Percentiles rank a stretch among this genome's conserved stretches.
phyloP scores from a whole-genome alignment of 1,140 invertebrate genomes.

The Metopolophium dirhodum region DNA sequence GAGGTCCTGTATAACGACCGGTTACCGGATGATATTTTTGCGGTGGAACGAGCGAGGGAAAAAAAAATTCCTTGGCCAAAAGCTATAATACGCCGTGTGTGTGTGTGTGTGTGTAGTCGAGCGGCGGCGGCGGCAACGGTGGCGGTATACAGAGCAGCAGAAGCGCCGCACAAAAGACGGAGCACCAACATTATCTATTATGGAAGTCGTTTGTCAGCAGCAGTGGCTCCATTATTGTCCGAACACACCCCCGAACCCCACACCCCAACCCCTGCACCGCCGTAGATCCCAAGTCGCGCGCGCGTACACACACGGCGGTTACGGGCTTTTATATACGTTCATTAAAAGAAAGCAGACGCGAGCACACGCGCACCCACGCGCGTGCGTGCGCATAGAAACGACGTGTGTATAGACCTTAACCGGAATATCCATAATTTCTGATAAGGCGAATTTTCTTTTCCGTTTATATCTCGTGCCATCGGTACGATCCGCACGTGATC shows the following conservation, averaged over 20 bases:
- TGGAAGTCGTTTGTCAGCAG: constrained; percentile 50
- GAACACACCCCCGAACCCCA: background rate
- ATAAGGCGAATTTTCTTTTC: constrained; percentile 30
- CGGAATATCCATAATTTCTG: constrained; percentile 51
- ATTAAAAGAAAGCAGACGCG: constrained; percentile 4
- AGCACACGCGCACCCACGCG: background rate
- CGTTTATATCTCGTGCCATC: background rate
- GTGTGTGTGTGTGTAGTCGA: background rate
- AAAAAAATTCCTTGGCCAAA: constrained; percentile 10
- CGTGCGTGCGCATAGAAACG: background rate
- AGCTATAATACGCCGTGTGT: background rate
- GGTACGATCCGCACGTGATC: constrained; percentile 28
- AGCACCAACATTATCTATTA: constrained; percentile 54
- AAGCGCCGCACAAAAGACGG: constrained; percentile 35
- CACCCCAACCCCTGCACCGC: background rate
- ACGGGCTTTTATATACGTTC: background rate
- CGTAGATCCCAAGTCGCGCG: background rate
- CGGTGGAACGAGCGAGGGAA: background rate
- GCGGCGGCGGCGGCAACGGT: background rate
- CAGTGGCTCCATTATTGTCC: constrained; percentile 46
- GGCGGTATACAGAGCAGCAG: background rate
- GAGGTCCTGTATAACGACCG: constrained; percentile 8
- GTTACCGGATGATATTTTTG: constrained; percentile 29
- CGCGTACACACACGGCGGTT: background rate
- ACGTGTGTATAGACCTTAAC: background rate